Conservation (phyloP, 2,113 vertebrate genomes). For the Eurypyga helias region DNA sequence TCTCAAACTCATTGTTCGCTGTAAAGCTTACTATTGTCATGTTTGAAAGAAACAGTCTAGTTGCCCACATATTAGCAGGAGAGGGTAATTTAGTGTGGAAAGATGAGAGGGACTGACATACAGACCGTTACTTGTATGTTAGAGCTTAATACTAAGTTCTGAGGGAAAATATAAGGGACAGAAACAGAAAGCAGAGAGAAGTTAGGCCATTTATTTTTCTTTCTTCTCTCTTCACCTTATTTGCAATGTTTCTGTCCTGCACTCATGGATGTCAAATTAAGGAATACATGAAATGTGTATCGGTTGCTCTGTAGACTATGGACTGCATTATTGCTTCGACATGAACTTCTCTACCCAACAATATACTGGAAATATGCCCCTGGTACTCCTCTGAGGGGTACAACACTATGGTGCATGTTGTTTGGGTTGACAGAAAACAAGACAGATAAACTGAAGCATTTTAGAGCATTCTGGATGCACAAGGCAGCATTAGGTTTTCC, state of each 20-base stretch:
- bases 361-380: background rate
- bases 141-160: background rate
- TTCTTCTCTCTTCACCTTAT: background rate
- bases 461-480: background rate
- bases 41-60: background rate
- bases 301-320: conserved; percentile 8
- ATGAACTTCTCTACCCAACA: background rate
- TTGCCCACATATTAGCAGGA: background rate
- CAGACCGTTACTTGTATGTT: background rate
- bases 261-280: conserved; percentile 4
- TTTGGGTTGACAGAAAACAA: background rate
- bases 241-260: background rate
- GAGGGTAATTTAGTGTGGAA: background rate
- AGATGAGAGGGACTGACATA: background rate
- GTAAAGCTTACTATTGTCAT: background rate
- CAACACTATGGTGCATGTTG: background rate
- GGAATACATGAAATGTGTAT: conserved; percentile 5
- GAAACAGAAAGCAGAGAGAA: background rate
- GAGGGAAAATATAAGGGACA: background rate
- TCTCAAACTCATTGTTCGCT: background rate
- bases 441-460: background rate
- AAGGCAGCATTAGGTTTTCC: background rate
- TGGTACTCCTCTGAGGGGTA: background rate
- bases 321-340: background rate
- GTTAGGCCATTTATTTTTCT: background rate